These are phyloP conservation scores for Salarias fasciatus DNA, from an alignment of 2,797 vertebrate genomes.

Conservation along the genomic window DNA sequence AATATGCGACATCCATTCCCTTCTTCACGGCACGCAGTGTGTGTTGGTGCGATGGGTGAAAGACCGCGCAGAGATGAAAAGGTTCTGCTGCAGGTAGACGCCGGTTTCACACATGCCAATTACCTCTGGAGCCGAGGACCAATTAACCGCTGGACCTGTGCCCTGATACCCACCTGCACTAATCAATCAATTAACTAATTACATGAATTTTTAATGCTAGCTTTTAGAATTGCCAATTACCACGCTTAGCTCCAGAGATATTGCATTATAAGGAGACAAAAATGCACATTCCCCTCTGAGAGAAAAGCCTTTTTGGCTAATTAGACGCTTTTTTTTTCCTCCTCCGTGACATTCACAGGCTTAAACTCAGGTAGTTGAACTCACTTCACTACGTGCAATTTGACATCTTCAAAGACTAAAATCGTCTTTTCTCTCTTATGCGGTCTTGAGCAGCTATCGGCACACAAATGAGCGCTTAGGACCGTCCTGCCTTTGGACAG, in stretches of 20 bases:
- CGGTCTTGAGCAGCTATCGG: constrained; percentile 57
- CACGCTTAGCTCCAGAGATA: constrained; percentile 33
- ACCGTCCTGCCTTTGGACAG: constrained; percentile 70
- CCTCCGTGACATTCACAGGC: constrained; percentile 51
- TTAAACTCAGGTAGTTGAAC: constrained; percentile 46
- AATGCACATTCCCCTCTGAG: constrained; percentile 32
- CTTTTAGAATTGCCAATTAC: constrained; percentile 77
- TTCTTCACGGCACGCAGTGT: constrained; percentile 32
- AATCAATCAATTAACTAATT: constrained; percentile 82
- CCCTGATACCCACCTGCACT: constrained; percentile 69
- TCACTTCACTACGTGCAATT: constrained; percentile 51
- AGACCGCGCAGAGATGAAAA: constrained; percentile 64
- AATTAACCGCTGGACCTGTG: constrained; percentile 77
- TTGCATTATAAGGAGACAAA: constrained; percentile 44
- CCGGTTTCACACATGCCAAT: constrained; percentile 75
- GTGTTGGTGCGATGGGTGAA: constrained; percentile 41
- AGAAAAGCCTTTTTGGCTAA: constrained; percentile 41
- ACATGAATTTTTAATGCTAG: constrained; percentile 75
- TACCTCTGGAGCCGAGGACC: constrained; percentile 71
- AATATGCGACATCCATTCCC: constrained; percentile 38
- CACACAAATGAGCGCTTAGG: constrained; percentile 58
- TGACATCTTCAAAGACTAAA: constrained; percentile 62
- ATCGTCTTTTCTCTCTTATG: constrained; percentile 55
- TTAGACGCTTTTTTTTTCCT: constrained; percentile 42
- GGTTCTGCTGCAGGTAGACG: constrained; percentile 51